A percentile compares a stretch with the other conserved stretches of the same genome.
phyloP scores from a whole-genome alignment of 1,140 invertebrate genomes.

The Apis cerana region DNA sequence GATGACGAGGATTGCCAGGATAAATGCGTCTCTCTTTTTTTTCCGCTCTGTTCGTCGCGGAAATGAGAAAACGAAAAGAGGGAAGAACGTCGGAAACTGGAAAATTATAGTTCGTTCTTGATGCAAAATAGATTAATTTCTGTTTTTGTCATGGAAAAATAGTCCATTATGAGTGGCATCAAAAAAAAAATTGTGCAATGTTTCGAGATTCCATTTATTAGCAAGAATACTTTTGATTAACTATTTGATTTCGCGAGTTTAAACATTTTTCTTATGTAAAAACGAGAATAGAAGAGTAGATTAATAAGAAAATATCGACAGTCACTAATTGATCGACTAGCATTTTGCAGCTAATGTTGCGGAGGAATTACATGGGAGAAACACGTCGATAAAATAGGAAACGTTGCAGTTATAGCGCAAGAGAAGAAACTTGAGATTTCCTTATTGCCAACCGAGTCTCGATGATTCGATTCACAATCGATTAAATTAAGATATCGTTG shows the following conservation, averaged over 20 bases:
- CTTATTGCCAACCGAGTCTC: neutral
- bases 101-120: conserved; percentile 47
- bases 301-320: neutral
- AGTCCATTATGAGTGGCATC: neutral
- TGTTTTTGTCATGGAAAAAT: conserved; percentile 18
- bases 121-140: conserved; percentile 50
- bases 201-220: too few relatives aligned
- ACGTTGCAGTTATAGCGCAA: neutral
- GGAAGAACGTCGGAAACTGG: neutral
- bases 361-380: neutral
- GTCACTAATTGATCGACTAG: conserved; percentile 18
- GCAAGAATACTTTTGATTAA: neutral
- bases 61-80: conserved; percentile 27
- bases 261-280: neutral
- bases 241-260: neutral
- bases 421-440: conserved; percentile 6
- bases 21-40: conserved; percentile 28
- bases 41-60: neutral
- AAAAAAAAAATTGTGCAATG: neutral
- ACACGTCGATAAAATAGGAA: conserved; percentile 19
- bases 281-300: rapidly evolving
- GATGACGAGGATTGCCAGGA: conserved; percentile 40
- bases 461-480: neutral
- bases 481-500: neutral
- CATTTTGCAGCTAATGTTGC: too few relatives aligned